Evolutionary conservation across 2,113 vertebrate genomes (phyloP), one percentile per base, ranked within the genome.

Genomic region (Lota lota): DNA sequence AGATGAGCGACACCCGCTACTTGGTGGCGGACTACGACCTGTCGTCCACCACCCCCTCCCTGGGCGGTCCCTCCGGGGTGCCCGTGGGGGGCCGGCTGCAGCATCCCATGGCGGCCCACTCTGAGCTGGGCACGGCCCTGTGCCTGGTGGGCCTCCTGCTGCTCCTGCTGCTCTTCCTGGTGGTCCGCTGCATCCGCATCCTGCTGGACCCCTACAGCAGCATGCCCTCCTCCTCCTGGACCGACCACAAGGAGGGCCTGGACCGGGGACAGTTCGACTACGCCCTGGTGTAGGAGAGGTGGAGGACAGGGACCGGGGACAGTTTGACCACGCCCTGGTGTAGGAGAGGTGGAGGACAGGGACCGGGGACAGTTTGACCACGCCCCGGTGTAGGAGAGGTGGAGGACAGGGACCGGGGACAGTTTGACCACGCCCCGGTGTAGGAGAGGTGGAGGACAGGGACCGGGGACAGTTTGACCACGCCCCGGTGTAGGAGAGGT

Each of bases 181-280:
- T 98, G 79, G 92, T 97, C 17, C 95, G 96, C 73, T 98, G 96
- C 74, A 90, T 97, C 70, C 94, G 95, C 18, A 96, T 97, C 83
- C 87, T 98, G 71, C 90, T 98, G 70, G 96, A 98, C 88, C 96
- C 96, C 36, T 98, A 97, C 92, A 97, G 95, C 92, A 95, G 95
- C 90, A 96, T 97, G 94, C 95, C 95, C 0, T 91, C 95, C 40
- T 94, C 95, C 3, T 95, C 95, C 63, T 98, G 95, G 95, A 93
- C 92, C 0, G 94, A 97, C 85, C 95, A 95, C 82, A 97, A 97
- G 87, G 94, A 96, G 73, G 94, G 91, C 1, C 87, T 95, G 66
- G 95, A 97, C 89, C 85, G 94, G 74, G 95, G 95, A 68, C 95
- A 97, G 90, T 97, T 96, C 73, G 95, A 97, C 84, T 95, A 95